A percentile compares a stretch with the other conserved stretches of the same genome.
Conservation (phyloP, 2,113 vertebrate genomes). For the Trichomycterus rosablanca region DNA sequence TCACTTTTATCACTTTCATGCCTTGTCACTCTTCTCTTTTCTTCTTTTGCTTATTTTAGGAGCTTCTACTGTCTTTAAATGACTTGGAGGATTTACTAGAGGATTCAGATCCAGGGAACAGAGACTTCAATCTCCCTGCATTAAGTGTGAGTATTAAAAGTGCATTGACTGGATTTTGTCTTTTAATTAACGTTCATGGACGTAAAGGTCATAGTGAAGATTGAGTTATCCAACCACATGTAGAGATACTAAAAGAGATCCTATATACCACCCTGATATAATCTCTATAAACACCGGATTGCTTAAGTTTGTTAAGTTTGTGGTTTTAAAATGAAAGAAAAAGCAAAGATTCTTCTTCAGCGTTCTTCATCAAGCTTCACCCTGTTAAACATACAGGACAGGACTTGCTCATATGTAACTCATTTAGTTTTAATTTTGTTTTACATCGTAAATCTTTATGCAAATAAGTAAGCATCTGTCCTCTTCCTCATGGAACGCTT, state of each 20-base stretch:
- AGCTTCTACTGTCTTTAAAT: slow-evolving; percentile 61
- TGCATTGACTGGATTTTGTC: too few species aligned
- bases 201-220: too few species aligned
- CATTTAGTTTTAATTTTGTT: too few species aligned
- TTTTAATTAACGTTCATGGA: too few species aligned
- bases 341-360: not conserved
- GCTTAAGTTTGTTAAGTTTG: too few species aligned
- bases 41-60: slow-evolving; percentile 46
- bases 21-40: slow-evolving; percentile 19
- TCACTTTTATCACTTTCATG: slow-evolving; percentile 31
- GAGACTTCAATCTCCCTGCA: slow-evolving; percentile 28
- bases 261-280: not conserved
- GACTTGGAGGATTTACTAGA: slow-evolving; percentile 61
- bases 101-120: slow-evolving; percentile 30
- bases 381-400: not conserved
- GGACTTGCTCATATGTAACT: not conserved
- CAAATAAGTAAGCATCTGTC: too few species aligned
- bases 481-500: not conserved
- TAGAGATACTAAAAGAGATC: too few species aligned
- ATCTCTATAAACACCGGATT: not conserved
- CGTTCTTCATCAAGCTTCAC: not conserved
- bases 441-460: too few species aligned
- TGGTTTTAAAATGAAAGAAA: not conserved
- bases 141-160: slow-evolving; percentile 50
- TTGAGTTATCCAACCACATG: too few species aligned